phyloP scores from a whole-genome alignment of 2,888 invertebrate species.

The Pseudoips prasinana region DNA sequence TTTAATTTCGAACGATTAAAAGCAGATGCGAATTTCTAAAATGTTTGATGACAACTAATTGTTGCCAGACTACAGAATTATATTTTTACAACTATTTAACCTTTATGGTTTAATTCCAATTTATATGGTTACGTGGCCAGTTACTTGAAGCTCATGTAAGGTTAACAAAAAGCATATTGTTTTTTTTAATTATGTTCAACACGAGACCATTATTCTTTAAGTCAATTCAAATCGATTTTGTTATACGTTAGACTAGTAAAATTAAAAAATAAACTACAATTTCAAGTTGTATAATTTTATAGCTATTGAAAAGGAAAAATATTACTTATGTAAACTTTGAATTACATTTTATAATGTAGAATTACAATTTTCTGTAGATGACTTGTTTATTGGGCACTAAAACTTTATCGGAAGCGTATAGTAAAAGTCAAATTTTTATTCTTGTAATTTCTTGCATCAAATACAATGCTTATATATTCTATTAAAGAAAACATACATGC shows the following conservation, averaged over 20 bases:
- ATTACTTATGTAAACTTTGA: too few species aligned
- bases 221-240: slow-evolving; percentile 20
- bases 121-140: slow-evolving; percentile 24
- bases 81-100: slow-evolving; percentile 49
- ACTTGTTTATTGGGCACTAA: too few species aligned
- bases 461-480: too few species aligned
- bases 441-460: too few species aligned
- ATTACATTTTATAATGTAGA: too few species aligned
- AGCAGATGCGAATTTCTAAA: slow-evolving; percentile 46
- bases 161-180: slow-evolving; percentile 9
- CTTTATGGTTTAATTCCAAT: slow-evolving; percentile 39
- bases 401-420: too few species aligned
- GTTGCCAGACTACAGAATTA: slow-evolving; percentile 22
- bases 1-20: slow-evolving; percentile 29
- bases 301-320: too few species aligned
- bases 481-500: too few species aligned
- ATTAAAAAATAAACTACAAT: too few species aligned
- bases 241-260: slow-evolving; percentile 1
- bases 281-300: too few species aligned
- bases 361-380: too few species aligned
- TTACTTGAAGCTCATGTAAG: slow-evolving; percentile 10
- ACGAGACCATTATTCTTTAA: slow-evolving; percentile 16
- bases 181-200: slow-evolving; percentile 13
- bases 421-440: too few species aligned
- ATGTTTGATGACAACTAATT: slow-evolving; percentile 25